phyloP scores from a whole-genome alignment of 2,797 vertebrate genomes.

The Semaprochilodus insignis region DNA sequence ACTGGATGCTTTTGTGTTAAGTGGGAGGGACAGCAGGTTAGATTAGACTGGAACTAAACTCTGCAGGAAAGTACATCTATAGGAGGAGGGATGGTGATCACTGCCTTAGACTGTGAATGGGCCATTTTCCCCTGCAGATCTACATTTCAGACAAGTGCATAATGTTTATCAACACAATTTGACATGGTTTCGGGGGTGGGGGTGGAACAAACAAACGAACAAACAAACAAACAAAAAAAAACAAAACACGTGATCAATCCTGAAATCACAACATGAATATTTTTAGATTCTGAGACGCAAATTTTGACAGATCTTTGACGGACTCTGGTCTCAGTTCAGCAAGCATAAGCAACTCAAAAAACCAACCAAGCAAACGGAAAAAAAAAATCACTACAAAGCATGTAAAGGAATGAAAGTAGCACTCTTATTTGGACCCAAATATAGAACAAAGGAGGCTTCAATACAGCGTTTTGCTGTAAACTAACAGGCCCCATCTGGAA shows the following conservation, averaged over 20 bases:
- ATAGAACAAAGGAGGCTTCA: background rate
- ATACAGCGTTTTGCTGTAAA: no score
- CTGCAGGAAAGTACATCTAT: no score
- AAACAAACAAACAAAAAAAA: background rate
- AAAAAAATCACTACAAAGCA: constrained; percentile 2
- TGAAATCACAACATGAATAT: background rate
- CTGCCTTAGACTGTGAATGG: background rate
- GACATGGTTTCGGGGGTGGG: no score
- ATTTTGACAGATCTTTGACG: constrained; percentile 23
- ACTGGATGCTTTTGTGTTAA: no score
- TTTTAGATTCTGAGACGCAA: constrained; percentile 20
- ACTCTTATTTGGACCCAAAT: background rate
- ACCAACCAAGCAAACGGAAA: no score
- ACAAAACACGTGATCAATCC: background rate
- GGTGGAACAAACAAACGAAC: no score
- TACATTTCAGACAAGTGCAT: background rate
- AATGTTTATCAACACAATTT: no score
- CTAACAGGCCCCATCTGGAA: no score
- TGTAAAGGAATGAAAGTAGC: background rate
- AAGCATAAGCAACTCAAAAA: background rate
- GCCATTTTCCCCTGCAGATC: background rate
- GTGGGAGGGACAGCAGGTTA: no score
- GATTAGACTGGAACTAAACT: no score
- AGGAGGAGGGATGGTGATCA: no score
- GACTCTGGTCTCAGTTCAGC: background rate